phyloP scores from a whole-genome alignment of 2,797 vertebrate genomes.

The Chanos chanos region DNA sequence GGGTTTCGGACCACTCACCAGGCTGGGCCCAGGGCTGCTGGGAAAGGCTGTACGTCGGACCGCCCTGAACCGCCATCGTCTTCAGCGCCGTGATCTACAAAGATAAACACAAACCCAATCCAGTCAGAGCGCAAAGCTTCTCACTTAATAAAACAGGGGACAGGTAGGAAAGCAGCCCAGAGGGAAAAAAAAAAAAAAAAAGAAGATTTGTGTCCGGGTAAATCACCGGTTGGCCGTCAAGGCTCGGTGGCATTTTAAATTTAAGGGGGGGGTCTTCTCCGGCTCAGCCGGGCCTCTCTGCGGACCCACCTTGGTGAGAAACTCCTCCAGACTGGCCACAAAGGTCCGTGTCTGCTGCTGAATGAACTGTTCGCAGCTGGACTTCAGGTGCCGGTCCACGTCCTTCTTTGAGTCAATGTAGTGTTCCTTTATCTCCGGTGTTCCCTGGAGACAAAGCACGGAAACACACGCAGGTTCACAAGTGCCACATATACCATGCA shows the following conservation, averaged over 20 bases:
- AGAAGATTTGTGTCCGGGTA: not conserved
- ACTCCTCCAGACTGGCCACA: constrained; percentile 88
- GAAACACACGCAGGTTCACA: constrained; percentile 3
- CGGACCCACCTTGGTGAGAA: constrained; percentile 85
- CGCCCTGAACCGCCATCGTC: constrained; percentile 90
- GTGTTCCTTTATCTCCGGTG: constrained; percentile 96
- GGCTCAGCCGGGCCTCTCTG: not conserved
- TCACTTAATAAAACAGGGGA: not conserved
- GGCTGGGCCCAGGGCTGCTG: constrained; percentile 97
- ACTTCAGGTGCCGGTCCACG: constrained; percentile 92
- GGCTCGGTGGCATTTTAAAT: no score
- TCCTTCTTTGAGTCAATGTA: constrained; percentile 98
- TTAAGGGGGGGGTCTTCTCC: not conserved
- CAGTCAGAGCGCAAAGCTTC: not conserved
- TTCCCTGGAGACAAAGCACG: constrained; percentile 75
- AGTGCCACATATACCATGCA: not conserved
- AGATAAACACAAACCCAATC: not conserved
- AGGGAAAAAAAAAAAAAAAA: not conserved
- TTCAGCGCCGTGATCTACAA: constrained; percentile 86
- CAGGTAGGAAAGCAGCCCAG: no score
- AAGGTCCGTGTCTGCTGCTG: constrained; percentile 93
- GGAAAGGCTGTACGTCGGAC: constrained; percentile 87
- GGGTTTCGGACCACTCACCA: constrained; percentile 80
- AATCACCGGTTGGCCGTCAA: no score
- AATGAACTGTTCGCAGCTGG: constrained; percentile 94